phyloP scores from a whole-genome alignment of 2,888 invertebrate species.

The Callimorpha dominula region DNA sequence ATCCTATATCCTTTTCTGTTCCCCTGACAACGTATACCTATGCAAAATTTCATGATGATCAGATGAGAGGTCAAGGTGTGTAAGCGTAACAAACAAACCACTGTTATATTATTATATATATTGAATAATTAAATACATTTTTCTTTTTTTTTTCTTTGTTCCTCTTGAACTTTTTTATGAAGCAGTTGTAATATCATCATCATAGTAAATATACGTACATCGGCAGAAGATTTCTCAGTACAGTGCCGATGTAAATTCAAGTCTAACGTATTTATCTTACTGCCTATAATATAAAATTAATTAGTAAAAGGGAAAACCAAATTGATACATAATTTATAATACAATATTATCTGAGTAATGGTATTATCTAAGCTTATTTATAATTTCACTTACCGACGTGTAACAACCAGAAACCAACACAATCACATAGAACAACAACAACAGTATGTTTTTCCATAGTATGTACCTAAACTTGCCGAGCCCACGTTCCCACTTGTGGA shows the following conservation, averaged over 20 bases:
- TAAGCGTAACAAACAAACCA: no score
- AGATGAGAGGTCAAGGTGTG: no score
- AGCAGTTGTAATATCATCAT: no score
- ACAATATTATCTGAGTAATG: not conserved
- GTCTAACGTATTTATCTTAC: not conserved
- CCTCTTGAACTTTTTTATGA: not conserved
- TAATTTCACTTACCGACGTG: conserved; percentile 65
- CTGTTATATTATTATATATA: no score
- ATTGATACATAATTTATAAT: no score
- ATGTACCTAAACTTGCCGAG: conserved; percentile 89
- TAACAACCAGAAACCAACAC: conserved; percentile 76
- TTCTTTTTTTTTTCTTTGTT: not conserved
- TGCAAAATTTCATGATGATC: no score
- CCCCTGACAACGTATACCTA: no score
- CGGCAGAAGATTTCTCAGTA: not conserved
- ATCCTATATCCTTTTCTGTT: no score
- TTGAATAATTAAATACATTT: not conserved
- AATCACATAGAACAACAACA: conserved; percentile 69
- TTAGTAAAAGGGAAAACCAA: not conserved
- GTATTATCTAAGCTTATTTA: conserved; percentile 48
- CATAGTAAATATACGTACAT: not conserved
- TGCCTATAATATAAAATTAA: not conserved
- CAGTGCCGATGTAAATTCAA: not conserved
- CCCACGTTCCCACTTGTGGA: conserved; percentile 89
- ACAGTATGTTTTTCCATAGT: conserved; percentile 88